Percentiles rank a stretch among this genome's conserved stretches.
phyloP scores from a whole-genome alignment of 2,888 invertebrate genomes.

The Zygaena filipendulae region DNA sequence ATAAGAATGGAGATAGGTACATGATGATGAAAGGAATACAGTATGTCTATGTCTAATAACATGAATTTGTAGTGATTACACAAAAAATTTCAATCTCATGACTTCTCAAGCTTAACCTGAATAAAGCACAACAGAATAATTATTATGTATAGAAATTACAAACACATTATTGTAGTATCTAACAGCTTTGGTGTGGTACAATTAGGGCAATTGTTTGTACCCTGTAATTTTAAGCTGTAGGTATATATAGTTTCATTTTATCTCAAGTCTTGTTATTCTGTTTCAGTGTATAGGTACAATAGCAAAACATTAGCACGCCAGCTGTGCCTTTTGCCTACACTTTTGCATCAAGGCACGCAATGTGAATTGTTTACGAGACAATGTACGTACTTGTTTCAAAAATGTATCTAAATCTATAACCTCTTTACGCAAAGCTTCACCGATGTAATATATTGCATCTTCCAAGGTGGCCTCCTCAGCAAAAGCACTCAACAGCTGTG shows the following conservation, averaged over 20 bases:
- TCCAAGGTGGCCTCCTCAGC: conserved; percentile 98
- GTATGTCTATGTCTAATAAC: no score
- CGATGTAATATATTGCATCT: conserved; percentile 98
- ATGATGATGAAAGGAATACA: no score
- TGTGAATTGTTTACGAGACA: conserved; percentile 97
- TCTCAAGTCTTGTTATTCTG: not conserved
- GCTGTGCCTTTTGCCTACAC: conserved; percentile 93
- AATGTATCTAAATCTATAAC: conserved; percentile 97
- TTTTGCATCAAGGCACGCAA: conserved; percentile 95
- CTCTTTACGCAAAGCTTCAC: conserved; percentile 91
- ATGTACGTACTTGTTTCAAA: conserved; percentile 93
- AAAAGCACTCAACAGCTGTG: conserved; percentile 94
- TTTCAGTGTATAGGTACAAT: no score
- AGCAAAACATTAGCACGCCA: conserved; percentile 77
- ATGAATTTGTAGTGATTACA: no score
- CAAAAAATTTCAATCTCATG: no score
- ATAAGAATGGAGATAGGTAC: no score
- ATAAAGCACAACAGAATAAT: no score
- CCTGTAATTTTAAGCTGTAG: not conserved
- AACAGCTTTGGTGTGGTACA: no score
- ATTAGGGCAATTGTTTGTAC: not conserved
- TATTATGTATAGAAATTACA: no score
- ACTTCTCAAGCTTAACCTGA: no score
- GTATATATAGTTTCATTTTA: not conserved
- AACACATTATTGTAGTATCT: no score